Evolutionary conservation across 2,888 invertebrate species (phyloP).

Genomic region (Amiota minor): DNA sequence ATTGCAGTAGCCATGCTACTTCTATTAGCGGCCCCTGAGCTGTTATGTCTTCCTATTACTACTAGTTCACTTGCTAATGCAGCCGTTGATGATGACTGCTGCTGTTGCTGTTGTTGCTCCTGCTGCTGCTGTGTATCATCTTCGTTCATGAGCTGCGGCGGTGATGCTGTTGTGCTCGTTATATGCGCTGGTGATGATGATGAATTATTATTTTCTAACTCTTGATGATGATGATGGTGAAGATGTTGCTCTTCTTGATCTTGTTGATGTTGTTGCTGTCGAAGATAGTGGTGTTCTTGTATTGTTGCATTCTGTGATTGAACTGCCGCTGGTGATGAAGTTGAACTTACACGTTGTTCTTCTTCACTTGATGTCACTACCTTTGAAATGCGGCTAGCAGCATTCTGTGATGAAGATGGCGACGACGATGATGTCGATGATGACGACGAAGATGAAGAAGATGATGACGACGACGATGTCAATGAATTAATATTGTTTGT

Average conservation of each 20-base stretch:
- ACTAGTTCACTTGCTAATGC: background rate
- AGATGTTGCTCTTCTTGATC: constrained; percentile 40
- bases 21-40: constrained; percentile 33
- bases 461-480: background rate
- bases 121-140: constrained; percentile 54
- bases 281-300: constrained; percentile 3
- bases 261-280: constrained; percentile 29
- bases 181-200: constrained; percentile 63
- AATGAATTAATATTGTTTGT: background rate
- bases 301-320: constrained; percentile 26
- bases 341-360: constrained; percentile 31
- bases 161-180: constrained; percentile 71
- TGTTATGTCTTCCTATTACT: constrained; percentile 34
- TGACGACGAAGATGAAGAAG: constrained; percentile 34
- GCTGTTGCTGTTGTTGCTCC: constrained; percentile 49
- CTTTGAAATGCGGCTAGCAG: constrained; percentile 41
- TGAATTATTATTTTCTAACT: constrained; percentile 32
- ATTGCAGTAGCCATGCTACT: constrained; percentile 39
- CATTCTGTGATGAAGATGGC: constrained; percentile 47
- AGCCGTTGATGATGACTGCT: constrained; percentile 8
- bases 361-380: constrained; percentile 24
- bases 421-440: constrained; percentile 33
- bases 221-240: constrained; percentile 36
- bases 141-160: constrained; percentile 60
- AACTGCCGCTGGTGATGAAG: constrained; percentile 26